These are phyloP conservation scores for Sinocyclocheilus maitianheensis DNA, from an alignment of 2,113 vertebrate genomes.

Conservation along the genomic window DNA sequence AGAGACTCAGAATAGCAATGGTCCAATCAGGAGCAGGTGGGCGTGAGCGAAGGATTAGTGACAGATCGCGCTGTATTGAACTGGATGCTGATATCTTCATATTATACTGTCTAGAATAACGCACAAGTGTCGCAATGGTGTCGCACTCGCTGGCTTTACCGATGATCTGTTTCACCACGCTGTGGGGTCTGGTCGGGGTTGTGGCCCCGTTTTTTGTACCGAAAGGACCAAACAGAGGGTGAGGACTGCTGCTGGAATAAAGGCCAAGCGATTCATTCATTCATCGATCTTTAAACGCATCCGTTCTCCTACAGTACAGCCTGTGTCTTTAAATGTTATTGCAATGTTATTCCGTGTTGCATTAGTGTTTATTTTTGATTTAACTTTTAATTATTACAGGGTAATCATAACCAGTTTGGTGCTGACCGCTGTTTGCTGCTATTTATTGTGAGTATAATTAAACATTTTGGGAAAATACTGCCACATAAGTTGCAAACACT, in stretches of 20 bases:
- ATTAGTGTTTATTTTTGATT: neutral
- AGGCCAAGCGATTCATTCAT: neutral
- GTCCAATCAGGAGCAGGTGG: constrained; percentile 2
- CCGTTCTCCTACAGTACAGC: neutral
- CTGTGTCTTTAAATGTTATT: neutral
- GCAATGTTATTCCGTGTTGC: neutral
- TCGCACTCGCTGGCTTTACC: constrained; percentile 90
- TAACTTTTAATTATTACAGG: constrained; percentile 68
- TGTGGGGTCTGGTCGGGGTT: constrained; percentile 92
- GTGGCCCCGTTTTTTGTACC: constrained; percentile 96
- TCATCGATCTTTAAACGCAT: neutral
- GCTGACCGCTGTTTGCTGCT: constrained; percentile 93
- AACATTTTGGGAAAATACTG: neutral
- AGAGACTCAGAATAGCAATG: neutral
- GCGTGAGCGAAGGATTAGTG: neutral
- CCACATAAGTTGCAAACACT: neutral
- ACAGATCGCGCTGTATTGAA: neutral
- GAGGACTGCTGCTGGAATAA: constrained; percentile 58
- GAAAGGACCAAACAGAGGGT: constrained; percentile 96
- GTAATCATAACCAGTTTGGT: constrained; percentile 96
- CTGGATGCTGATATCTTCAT: no score
- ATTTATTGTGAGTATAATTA: constrained; percentile 88
- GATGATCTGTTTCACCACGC: constrained; percentile 91
- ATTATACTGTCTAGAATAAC: neutral
- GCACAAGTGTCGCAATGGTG: constrained; percentile 76